Conservation (phyloP, 1,140 invertebrate species). For the Telenomus remus region DNA sequence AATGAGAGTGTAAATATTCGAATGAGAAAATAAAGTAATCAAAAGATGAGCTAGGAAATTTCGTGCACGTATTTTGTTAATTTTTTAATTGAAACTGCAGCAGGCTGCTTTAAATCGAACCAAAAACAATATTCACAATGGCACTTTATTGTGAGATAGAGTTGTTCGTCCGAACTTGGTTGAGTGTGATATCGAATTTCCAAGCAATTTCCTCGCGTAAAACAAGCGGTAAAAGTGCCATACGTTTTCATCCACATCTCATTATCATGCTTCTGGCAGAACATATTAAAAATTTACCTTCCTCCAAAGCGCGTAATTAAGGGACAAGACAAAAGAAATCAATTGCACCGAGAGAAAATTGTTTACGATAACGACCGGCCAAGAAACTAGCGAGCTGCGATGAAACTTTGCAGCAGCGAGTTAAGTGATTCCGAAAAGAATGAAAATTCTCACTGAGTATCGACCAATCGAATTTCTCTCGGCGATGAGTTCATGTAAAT, state of each 20-base stretch:
- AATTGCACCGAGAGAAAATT: slow-evolving; percentile 35
- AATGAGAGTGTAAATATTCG: no score
- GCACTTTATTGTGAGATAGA: no score
- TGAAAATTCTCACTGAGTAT: neutral
- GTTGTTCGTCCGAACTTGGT: slow-evolving; percentile 3
- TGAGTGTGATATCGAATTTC: slow-evolving; percentile 11
- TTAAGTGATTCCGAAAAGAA: neutral
- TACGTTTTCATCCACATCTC: slow-evolving; percentile 22
- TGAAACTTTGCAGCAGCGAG: no score
- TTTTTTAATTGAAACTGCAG: no score
- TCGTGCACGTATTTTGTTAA: no score
- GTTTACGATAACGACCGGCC: no score
- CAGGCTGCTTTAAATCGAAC: no score
- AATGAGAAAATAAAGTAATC: no score
- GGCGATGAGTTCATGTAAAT: slow-evolving; percentile 19
- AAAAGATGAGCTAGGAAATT: no score
- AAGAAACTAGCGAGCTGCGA: no score
- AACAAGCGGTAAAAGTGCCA: slow-evolving; percentile 25
- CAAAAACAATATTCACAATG: no score
- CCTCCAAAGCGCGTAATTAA: slow-evolving; percentile 57
- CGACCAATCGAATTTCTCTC: slow-evolving; percentile 18
- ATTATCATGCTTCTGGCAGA: slow-evolving; percentile 44
- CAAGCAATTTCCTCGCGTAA: slow-evolving; percentile 16
- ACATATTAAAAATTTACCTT: slow-evolving; percentile 59
- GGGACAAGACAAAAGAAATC: slow-evolving; percentile 38